These are phyloP conservation scores for Aphelenchoides besseyi DNA, from an alignment of 1,140 invertebrate species.

Conservation along the genomic window DNA sequence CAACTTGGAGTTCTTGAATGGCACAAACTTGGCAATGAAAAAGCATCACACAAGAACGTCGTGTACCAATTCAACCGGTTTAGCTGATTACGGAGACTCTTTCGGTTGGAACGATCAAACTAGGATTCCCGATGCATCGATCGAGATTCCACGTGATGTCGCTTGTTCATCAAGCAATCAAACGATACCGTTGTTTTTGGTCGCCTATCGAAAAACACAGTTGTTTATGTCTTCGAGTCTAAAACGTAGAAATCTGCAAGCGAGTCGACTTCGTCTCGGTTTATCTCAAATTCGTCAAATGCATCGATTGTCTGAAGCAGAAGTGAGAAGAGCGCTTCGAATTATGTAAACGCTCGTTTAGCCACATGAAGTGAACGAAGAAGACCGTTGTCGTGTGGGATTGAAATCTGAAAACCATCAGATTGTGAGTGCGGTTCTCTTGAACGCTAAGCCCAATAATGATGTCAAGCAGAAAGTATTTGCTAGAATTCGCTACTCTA, in stretches of 20 bases:
- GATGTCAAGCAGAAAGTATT: background rate
- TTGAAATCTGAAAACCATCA: background rate
- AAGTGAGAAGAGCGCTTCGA: no score
- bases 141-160: background rate
- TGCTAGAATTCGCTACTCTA: no score
- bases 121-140: background rate
- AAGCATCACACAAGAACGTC: background rate
- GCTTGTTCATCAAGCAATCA: background rate
- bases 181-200: background rate
- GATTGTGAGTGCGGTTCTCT: background rate
- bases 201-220: slow-evolving; percentile 9
- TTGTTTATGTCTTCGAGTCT: background rate
- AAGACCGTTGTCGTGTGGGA: background rate
- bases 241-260: background rate
- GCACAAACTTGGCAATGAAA: background rate
- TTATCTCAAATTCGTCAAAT: background rate
- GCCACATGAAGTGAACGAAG: background rate
- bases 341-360: background rate
- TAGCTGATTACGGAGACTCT: background rate
- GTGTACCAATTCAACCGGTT: no score
- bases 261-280: background rate
- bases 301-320: background rate
- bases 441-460: background rate
- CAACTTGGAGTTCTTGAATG: background rate
- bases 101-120: background rate